Conservation (phyloP, 2,113 vertebrate genomes). For the Malurus melanocephalus region DNA sequence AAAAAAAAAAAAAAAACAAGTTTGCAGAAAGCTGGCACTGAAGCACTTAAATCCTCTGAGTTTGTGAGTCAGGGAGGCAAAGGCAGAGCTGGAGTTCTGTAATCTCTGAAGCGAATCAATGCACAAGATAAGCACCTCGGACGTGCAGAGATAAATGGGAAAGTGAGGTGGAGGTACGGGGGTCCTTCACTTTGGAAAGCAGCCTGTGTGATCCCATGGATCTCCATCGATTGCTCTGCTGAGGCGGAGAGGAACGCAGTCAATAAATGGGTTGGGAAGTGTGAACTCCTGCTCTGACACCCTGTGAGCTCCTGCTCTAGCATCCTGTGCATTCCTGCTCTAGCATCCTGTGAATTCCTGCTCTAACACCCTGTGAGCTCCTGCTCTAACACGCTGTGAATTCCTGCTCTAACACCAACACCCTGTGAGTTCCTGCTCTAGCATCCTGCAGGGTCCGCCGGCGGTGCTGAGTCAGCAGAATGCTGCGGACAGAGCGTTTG, state of each 20-base stretch:
- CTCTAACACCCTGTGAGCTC: too few species aligned
- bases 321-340: too few species aligned
- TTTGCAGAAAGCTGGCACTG: background rate
- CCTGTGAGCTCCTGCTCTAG: too few species aligned
- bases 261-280: background rate
- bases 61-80: background rate
- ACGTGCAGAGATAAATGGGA: background rate
- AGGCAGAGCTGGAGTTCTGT: background rate
- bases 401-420: too few species aligned
- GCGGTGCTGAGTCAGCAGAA: background rate
- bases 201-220: rapidly evolving
- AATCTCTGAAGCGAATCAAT: background rate
- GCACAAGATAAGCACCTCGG: background rate
- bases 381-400: too few species aligned
- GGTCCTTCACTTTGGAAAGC: background rate
- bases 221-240: background rate
- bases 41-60: background rate
- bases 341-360: too few species aligned
- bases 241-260: background rate
- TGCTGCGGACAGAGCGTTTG: background rate
- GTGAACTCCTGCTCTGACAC: background rate
- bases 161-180: background rate
- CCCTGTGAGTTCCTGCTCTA: too few species aligned
- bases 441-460: background rate
- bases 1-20: background rate